Percentiles rank a stretch among this genome's conserved stretches.
phyloP scores from a whole-genome alignment of 1,140 invertebrate species.

The Ptiloglossa arizonensis region DNA sequence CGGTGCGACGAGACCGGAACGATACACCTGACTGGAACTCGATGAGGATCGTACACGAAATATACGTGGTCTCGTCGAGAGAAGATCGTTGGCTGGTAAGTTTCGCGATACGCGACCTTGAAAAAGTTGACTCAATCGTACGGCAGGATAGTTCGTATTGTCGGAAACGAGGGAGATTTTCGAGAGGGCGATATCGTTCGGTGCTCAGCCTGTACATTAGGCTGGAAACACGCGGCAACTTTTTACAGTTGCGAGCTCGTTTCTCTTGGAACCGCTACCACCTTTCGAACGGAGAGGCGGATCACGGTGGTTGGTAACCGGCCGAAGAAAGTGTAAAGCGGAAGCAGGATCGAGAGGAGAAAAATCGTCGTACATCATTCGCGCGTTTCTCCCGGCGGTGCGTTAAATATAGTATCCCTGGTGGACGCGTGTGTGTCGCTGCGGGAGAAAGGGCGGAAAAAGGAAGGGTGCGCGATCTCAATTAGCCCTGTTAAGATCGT shows the following conservation, averaged over 20 bases:
- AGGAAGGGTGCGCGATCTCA: conserved; percentile 1
- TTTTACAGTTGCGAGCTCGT: conserved; percentile 31
- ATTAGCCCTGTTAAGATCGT: conserved; percentile 27
- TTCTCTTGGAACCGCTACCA: not conserved
- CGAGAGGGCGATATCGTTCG: too few species aligned
- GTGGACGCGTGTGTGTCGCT: not conserved
- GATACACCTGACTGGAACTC: too few species aligned
- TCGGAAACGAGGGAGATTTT: too few species aligned
- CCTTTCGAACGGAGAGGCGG: not conserved
- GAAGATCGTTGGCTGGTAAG: too few species aligned
- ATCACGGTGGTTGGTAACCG: not conserved
- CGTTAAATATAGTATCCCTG: conserved; percentile 29
- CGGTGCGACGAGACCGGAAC: too few species aligned
- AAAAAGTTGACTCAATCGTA: too few species aligned
- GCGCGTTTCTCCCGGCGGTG: not conserved
- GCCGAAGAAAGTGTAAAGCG: not conserved
- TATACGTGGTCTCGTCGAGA: too few species aligned
- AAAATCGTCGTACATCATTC: conserved; percentile 32
- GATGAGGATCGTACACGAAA: too few species aligned
- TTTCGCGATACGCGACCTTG: too few species aligned
- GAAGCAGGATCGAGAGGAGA: not conserved
- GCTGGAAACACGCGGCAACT: conserved; percentile 19
- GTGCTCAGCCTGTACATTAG: too few species aligned
- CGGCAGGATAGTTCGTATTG: too few species aligned
- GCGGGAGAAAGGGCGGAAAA: too few species aligned